Conservation (phyloP, 2,113 vertebrate species). For the Datnioides undecimradiatus region DNA sequence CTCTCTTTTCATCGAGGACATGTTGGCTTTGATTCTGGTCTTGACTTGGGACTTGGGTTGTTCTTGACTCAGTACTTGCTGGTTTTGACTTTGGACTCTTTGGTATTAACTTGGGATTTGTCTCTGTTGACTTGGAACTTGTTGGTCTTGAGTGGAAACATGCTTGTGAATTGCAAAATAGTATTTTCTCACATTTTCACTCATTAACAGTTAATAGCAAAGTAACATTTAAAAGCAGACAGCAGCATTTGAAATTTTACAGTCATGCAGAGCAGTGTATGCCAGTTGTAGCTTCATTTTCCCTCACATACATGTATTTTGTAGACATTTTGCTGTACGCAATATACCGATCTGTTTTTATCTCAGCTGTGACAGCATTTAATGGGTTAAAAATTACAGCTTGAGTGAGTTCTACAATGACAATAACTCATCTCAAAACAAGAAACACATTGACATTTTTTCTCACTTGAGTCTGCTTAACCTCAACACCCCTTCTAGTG, state of each 20-base stretch:
- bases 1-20: too few relatives aligned
- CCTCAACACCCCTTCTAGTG: conserved; percentile 19
- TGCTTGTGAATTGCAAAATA: too few relatives aligned
- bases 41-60: neutral
- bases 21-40: neutral
- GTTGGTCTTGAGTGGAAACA: neutral
- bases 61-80: neutral
- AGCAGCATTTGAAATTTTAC: too few relatives aligned
- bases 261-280: too few relatives aligned
- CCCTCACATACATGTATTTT: neutral
- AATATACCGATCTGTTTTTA: neutral
- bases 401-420: conserved; percentile 4
- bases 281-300: too few relatives aligned
- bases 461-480: conserved; percentile 27
- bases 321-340: neutral
- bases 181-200: too few relatives aligned
- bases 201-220: too few relatives aligned
- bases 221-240: too few relatives aligned
- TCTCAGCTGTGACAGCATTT: neutral
- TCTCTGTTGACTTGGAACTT: neutral
- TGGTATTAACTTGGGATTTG: too few relatives aligned
- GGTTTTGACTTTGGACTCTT: neutral
- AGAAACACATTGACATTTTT: conserved; percentile 53
- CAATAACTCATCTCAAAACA: conserved; percentile 39
- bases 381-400: conserved; percentile 1